Base-by-base conservation (phyloP, 1,140 invertebrate genomes). In the Batillaria attramentaria region DNA sequence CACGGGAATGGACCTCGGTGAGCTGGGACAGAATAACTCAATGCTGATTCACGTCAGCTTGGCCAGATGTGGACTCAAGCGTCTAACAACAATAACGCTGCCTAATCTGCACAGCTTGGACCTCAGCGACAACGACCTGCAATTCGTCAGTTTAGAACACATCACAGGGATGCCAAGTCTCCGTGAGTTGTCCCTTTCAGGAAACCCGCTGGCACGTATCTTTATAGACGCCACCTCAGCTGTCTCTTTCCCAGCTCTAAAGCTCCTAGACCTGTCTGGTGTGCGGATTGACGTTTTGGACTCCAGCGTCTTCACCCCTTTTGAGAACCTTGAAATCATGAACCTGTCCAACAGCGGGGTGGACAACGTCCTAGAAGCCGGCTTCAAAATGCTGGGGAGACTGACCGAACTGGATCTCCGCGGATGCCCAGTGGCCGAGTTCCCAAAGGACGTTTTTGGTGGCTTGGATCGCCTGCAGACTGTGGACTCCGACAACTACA, bases 141-240 rank as follows among this genome's bases (percentile, higher is more conserved):
- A 33, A 54, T 41, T 18, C 16, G 50, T 72, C 10, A 20, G 35
- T 18, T 18, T 31, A 0, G 13, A 50, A 13, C 0, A 33, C 1
- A 31, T 72, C 13, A 3, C 8, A 2, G 43, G 43, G 6, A 20
- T 79, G 0, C 33, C 41, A 5, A 43, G 42, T 46, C 57, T 82
- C 2, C 31, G 41, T 33, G n/a, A 35, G 43, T 62, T 84, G 13
- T 70, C 79, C 60, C 35, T 82, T 1, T 42, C 74, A 28, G 43
- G 57, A 8, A 82, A 83, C 39, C 28, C 69, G 4, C 60, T 85
- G 10, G 46, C 46, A 4, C 31, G 72, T 83, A n/a, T 80, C 16
- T 24, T 33, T 6, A 28, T 28, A 42, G 2, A 42, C 28, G 31
- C 10, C n/a, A 33, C 24, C 43, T n/a, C 1, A 18, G 10, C n/a